Conservation (phyloP, 2,797 vertebrate species). For the Spea hammondii region DNA sequence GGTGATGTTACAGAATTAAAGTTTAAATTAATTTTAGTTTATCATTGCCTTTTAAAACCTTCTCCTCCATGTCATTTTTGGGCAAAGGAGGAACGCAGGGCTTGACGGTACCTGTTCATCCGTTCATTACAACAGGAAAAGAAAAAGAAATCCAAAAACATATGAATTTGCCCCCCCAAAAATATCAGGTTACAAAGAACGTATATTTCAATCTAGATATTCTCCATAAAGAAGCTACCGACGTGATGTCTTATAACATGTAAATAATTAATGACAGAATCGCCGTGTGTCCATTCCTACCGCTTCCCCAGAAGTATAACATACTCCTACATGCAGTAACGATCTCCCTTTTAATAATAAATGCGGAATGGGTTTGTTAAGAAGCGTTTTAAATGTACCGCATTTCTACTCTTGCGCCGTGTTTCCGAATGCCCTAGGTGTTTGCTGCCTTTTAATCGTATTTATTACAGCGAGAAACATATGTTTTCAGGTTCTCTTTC, state of each 20-base stretch:
- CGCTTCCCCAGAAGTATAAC: neutral
- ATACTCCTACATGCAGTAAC: neutral
- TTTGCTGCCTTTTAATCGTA: neutral
- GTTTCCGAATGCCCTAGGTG: neutral
- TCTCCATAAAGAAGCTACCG: too few species aligned
- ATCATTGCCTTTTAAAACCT: too few species aligned
- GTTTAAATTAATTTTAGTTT: too few species aligned
- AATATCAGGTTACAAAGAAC: too few species aligned
- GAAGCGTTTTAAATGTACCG: neutral
- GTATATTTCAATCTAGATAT: too few species aligned
- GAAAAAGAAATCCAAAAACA: too few species aligned
- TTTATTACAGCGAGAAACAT: neutral
- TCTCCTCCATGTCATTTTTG: too few species aligned
- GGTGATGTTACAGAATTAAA: too few species aligned
- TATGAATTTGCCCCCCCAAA: too few species aligned
- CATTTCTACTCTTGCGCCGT: neutral
- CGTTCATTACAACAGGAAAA: too few species aligned
- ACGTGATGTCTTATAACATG: neutral
- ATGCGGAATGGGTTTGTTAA: slow-evolving; percentile 7
- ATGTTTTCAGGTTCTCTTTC: neutral
- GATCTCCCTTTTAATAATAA: slow-evolving; percentile 20
- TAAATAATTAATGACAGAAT: slow-evolving; percentile 18
- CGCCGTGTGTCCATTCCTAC: slow-evolving; percentile 4
- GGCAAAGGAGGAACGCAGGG: too few species aligned
- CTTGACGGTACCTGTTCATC: too few species aligned